Conservation (phyloP, 2,888 invertebrate genomes). For the Tipula confusa region DNA sequence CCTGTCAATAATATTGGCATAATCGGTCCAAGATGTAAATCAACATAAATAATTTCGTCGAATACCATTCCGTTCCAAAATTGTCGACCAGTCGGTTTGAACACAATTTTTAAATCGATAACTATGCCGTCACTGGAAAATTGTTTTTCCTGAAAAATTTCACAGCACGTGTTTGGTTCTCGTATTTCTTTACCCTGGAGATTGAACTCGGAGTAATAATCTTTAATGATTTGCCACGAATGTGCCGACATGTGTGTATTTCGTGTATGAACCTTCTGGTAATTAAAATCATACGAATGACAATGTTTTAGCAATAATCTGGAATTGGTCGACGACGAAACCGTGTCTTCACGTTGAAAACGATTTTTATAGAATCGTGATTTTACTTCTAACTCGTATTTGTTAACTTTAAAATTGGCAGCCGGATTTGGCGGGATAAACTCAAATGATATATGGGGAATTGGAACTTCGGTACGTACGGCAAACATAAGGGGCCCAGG, state of each 20-base stretch:
- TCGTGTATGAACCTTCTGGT: not conserved
- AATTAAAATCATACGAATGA: not conserved
- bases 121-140: not conserved
- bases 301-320: not conserved
- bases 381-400: not conserved
- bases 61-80: not conserved
- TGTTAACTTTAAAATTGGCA: not conserved
- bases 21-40: not conserved
- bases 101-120: not conserved
- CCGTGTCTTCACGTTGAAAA: not conserved
- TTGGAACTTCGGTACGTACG: not conserved
- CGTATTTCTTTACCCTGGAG: not conserved
- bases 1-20: not conserved
- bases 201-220: not conserved
- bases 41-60: not conserved
- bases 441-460: not conserved
- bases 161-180: not conserved
- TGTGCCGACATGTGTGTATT: not conserved
- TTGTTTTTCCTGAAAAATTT: not conserved
- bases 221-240: not conserved
- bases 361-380: not conserved
- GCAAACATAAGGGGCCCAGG: not conserved
- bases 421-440: not conserved
- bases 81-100: not conserved
- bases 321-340: not conserved